These are phyloP conservation scores for Eupeodes corollae DNA, from an alignment of 1,140 invertebrate genomes.

Conservation along the genomic window DNA sequence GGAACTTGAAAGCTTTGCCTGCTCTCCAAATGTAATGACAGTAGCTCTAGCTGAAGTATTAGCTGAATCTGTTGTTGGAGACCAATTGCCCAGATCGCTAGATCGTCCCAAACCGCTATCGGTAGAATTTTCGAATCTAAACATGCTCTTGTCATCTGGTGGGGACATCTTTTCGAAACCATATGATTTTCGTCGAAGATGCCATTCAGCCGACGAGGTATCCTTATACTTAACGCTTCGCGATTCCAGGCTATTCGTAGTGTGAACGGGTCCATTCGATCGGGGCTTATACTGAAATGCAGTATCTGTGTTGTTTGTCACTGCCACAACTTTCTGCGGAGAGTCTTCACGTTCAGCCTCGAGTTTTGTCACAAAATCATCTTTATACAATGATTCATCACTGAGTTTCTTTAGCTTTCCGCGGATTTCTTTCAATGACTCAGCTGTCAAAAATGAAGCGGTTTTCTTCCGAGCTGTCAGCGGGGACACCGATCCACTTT, in stretches of 20 bases:
- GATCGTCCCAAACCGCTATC: slow-evolving; percentile 61
- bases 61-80: slow-evolving; percentile 18
- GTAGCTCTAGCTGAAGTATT: slow-evolving; percentile 12
- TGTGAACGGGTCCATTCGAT: slow-evolving; percentile 17
- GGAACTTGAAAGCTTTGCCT: not conserved
- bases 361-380: slow-evolving; percentile 35
- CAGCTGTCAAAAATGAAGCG: slow-evolving; percentile 44
- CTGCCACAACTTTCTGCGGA: not conserved
- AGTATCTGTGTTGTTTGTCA: slow-evolving; percentile 8
- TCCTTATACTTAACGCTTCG: slow-evolving; percentile 36
- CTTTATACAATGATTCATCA: slow-evolving; percentile 33
- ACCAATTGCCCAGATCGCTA: slow-evolving; percentile 47
- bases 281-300: slow-evolving; percentile 12
- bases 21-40: slow-evolving; percentile 23
- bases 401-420: slow-evolving; percentile 41
- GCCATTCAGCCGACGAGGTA: slow-evolving; percentile 48
- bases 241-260: slow-evolving; percentile 46
- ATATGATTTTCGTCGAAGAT: slow-evolving; percentile 56
- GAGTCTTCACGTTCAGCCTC: slow-evolving; percentile 24
- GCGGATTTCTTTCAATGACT: slow-evolving; percentile 45
- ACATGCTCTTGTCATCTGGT: slow-evolving; percentile 38
- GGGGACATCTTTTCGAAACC: slow-evolving; percentile 56
- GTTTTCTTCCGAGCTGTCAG: slow-evolving; percentile 17
- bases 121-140: slow-evolving; percentile 52
- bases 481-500: slow-evolving; percentile 21